These are phyloP conservation scores for Drosophila ficusphila DNA, from an alignment of 1,140 invertebrate genomes.

Conservation along the genomic window DNA sequence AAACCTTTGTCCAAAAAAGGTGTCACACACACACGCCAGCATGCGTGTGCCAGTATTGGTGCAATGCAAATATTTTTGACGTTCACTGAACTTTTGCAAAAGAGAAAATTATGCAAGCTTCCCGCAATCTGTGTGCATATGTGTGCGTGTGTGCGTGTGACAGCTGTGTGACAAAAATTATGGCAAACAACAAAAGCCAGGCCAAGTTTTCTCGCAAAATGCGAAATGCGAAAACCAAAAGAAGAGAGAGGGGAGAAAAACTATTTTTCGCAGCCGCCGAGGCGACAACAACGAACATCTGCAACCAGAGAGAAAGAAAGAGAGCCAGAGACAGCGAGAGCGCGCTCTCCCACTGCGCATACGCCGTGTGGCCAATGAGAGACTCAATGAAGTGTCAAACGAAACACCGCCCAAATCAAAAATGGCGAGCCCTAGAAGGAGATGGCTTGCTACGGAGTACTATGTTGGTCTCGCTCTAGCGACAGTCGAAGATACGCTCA, in stretches of 20 bases:
- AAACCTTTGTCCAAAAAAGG: conserved; percentile 44
- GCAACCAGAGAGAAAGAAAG: conserved; percentile 46
- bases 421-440: conserved; percentile 74
- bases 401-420: conserved; percentile 81
- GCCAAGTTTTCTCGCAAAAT: conserved; percentile 67
- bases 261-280: conserved; percentile 43
- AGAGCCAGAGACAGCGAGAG: conserved; percentile 1
- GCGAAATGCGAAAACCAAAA: conserved; percentile 34
- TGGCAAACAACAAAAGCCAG: conserved; percentile 75
- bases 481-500: background rate
- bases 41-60: conserved; percentile 2
- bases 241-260: conserved; percentile 19
- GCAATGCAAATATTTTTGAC: conserved; percentile 82
- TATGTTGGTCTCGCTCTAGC: conserved; percentile 41
- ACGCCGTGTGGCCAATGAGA: conserved; percentile 70
- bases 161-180: conserved; percentile 82
- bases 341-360: conserved; percentile 52
- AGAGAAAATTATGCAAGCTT: conserved; percentile 79
- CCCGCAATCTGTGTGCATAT: conserved; percentile 22
- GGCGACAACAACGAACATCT: conserved; percentile 76
- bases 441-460: conserved; percentile 29
- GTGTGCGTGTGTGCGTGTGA: conserved; percentile 55
- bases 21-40: conserved; percentile 33
- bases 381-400: conserved; percentile 49
- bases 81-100: conserved; percentile 80